Percentiles rank a stretch among this genome's conserved stretches.
Evolutionary conservation across 2,113 vertebrate genomes (phyloP).

Genomic region (Prochilodus magdalenae): DNA sequence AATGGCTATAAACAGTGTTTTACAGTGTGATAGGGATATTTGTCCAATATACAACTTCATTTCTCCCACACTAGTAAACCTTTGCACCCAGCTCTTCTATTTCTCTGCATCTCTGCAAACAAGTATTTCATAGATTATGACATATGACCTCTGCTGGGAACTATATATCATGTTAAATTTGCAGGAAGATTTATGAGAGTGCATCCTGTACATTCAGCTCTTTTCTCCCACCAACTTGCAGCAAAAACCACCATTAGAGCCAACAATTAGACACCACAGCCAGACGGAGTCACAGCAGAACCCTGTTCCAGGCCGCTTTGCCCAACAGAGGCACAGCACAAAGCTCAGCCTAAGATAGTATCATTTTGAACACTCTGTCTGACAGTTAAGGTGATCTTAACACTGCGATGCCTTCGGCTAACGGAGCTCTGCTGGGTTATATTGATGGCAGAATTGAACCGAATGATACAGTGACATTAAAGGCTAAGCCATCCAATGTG

Average conservation of each 20-base stretch:
- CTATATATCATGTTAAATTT: not conserved
- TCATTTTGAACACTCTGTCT: not conserved
- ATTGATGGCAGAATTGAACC: not conserved
- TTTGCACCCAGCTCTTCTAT: not conserved
- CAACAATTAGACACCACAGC: not conserved
- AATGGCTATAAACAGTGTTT: not conserved
- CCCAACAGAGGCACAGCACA: not conserved
- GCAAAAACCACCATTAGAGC: not conserved
- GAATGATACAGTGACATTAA: not conserved
- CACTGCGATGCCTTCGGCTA: not conserved
- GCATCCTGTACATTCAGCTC: not conserved
- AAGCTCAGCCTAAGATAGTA: constrained; percentile 1
- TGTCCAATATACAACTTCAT: not conserved
- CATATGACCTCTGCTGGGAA: constrained; percentile 9
- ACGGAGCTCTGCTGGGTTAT: not conserved
- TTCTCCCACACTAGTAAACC: not conserved
- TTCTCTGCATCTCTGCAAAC: not conserved
- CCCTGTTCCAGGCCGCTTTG: not conserved
- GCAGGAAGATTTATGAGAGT: not conserved
- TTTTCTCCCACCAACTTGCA: not conserved
- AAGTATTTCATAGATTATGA: constrained; percentile 11
- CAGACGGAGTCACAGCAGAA: constrained; percentile 14
- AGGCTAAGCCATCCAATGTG: too few species aligned
- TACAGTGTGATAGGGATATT: not conserved
- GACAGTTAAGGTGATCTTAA: constrained; percentile 1